Evolutionary conservation across 2,113 vertebrate species (phyloP).

Genomic region (Perognathus longimembris): DNA sequence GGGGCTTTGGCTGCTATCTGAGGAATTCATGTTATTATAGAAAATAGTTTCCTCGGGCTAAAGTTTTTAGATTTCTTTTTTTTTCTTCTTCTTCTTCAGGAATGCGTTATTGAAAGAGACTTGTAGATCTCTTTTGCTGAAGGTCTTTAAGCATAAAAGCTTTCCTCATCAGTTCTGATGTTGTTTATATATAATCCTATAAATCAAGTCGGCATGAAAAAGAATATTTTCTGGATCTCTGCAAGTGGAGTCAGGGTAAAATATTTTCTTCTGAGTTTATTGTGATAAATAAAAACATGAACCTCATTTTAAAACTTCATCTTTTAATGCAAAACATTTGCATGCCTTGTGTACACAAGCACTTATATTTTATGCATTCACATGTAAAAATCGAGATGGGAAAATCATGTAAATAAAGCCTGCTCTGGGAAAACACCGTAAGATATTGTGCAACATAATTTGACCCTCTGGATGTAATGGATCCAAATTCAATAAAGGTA

Average conservation of each 20-base stretch:
- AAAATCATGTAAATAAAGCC: slow-evolving; percentile 5
- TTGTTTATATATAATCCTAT: slow-evolving; percentile 29
- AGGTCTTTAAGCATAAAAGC: slow-evolving; percentile 58
- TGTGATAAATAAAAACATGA: slow-evolving; percentile 24
- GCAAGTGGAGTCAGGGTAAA: background rate
- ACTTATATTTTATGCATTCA: slow-evolving; percentile 6
- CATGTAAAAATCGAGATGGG: background rate
- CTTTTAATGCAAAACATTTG: background rate
- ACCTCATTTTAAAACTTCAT: background rate
- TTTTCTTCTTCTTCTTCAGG: slow-evolving; percentile 59
- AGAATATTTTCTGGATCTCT: slow-evolving; percentile 6
- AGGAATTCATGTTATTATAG: slow-evolving; percentile 78
- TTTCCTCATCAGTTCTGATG: slow-evolving; percentile 52
- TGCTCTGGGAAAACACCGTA: background rate
- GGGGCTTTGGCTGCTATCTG: slow-evolving; percentile 69
- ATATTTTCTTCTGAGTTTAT: slow-evolving; percentile 1
- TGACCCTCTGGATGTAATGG: slow-evolving; percentile 18
- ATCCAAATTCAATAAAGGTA: background rate
- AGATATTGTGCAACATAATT: background rate
- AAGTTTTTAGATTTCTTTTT: slow-evolving; percentile 68
- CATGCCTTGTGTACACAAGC: background rate
- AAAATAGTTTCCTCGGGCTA: slow-evolving; percentile 77
- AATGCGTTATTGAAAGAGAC: slow-evolving; percentile 57
- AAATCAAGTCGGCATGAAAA: slow-evolving; percentile 25
- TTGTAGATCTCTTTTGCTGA: slow-evolving; percentile 48